Conservation (phyloP, 2,797 vertebrate species). For the Mormyrops boulengeri region DNA sequence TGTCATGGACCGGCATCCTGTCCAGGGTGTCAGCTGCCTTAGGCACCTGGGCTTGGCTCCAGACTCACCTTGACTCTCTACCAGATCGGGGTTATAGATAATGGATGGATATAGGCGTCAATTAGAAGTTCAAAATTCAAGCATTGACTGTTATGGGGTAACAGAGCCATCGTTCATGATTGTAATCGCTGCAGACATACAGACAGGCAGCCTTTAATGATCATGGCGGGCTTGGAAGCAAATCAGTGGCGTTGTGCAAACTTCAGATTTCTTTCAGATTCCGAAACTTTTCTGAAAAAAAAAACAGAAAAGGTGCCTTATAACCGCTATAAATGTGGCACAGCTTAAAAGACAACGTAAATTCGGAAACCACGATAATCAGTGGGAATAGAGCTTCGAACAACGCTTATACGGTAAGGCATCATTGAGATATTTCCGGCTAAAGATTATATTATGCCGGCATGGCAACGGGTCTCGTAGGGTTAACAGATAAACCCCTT, state of each 20-base stretch:
- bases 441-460: background rate
- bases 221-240: background rate
- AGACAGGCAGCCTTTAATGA: background rate
- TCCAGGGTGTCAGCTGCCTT: background rate
- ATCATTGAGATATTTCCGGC: background rate
- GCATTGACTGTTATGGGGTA: background rate
- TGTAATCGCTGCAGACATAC: background rate
- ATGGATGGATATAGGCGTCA: background rate
- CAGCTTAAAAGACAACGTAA: background rate
- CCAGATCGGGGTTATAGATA: background rate
- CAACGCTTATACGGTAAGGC: background rate
- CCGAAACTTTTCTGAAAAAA: background rate
- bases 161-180: background rate
- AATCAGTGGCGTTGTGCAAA: background rate
- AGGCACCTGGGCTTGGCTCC: background rate
- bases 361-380: background rate
- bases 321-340: background rate
- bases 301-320: background rate
- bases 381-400: background rate
- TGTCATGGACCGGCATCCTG: background rate
- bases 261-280: background rate
- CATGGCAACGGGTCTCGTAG: background rate
- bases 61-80: background rate
- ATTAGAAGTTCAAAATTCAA: background rate
- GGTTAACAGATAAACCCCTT: slow-evolving; percentile 7